phyloP scores from a whole-genome alignment of 35 echinoderm and acorn worm genomes.

The Nesometra sesokonis region DNA sequence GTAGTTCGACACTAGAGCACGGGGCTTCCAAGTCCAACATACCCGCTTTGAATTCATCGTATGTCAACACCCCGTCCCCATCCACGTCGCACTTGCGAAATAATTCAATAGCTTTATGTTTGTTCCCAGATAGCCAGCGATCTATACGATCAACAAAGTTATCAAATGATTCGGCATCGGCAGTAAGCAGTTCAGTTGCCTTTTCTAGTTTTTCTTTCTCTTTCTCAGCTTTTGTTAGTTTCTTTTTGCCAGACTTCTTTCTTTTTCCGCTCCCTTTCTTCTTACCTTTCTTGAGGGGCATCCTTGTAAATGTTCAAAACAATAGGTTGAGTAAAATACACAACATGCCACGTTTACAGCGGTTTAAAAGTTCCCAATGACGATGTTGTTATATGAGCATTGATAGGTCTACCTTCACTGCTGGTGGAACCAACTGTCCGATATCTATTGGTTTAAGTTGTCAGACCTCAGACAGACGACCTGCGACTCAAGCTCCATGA shows the following conservation, averaged over 20 bases:
- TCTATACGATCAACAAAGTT: conserved; percentile 91
- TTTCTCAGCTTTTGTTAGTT: conserved; percentile 16
- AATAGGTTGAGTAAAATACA: too few relatives aligned
- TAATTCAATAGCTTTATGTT: conserved; percentile 60
- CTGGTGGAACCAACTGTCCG: too few relatives aligned
- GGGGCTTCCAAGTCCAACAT: conserved; percentile 84
- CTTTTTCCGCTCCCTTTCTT: conserved; percentile 3
- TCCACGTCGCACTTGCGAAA: conserved; percentile 82
- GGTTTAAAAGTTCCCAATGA: too few relatives aligned
- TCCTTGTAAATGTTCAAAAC: too few relatives aligned
- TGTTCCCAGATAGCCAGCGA: conserved; percentile 59
- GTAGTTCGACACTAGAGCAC: conserved; percentile 73
- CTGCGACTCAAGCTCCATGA: too few relatives aligned
- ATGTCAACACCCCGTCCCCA: conserved; percentile 70
- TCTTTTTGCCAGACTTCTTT: conserved; percentile 24
- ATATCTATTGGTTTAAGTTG: too few relatives aligned
- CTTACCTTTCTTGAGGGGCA: conserved; percentile 30
- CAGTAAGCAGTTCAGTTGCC: conserved; percentile 56
- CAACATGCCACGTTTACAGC: too few relatives aligned
- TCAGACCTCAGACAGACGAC: too few relatives aligned
- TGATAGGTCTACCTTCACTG: too few relatives aligned
- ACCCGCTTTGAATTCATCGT: conserved; percentile 98
- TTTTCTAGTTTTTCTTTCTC: conserved; percentile 67
- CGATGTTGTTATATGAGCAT: too few relatives aligned
- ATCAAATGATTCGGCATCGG: conserved; percentile 60